Conservation (phyloP, 2,797 vertebrate genomes). For the Amblyraja radiata region DNA sequence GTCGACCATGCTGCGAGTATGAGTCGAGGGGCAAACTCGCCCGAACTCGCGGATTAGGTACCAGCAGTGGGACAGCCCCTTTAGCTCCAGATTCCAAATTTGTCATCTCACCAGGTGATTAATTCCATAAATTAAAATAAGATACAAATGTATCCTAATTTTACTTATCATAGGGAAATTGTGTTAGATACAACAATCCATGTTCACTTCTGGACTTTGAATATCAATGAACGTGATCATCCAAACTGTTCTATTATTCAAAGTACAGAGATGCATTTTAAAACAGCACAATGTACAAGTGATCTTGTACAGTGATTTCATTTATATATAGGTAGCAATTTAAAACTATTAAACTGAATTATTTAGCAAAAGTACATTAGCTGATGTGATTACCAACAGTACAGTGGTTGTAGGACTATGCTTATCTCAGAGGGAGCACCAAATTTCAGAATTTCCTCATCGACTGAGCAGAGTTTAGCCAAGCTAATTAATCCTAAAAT, state of each 20-base stretch:
- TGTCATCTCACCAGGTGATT: not conserved
- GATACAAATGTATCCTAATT: not conserved
- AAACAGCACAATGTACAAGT: not conserved
- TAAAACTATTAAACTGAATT: not conserved
- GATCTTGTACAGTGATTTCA: not conserved
- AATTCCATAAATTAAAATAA: not conserved
- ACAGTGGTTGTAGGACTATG: not conserved
- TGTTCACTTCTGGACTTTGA: not conserved
- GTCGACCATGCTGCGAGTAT: too few species aligned
- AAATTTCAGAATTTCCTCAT: constrained; percentile 2
- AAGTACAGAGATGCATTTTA: not conserved
- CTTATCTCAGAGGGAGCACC: not conserved
- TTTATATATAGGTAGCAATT: not conserved
- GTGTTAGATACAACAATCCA: not conserved
- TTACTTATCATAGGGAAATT: not conserved
- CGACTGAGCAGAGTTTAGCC: not conserved
- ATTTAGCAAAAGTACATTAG: constrained; percentile 7
- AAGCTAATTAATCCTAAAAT: constrained; percentile 2
- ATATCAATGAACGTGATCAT: not conserved
- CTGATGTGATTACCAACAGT: not conserved
- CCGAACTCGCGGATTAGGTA: too few species aligned
- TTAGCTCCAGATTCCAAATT: not conserved
- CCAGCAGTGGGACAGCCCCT: too few species aligned
- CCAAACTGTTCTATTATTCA: not conserved
- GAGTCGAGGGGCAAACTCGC: too few species aligned